Percentiles rank a stretch among this genome's conserved stretches.
Conservation (phyloP, 2,888 invertebrate genomes). For the Drosophila subsilvestris region DNA sequence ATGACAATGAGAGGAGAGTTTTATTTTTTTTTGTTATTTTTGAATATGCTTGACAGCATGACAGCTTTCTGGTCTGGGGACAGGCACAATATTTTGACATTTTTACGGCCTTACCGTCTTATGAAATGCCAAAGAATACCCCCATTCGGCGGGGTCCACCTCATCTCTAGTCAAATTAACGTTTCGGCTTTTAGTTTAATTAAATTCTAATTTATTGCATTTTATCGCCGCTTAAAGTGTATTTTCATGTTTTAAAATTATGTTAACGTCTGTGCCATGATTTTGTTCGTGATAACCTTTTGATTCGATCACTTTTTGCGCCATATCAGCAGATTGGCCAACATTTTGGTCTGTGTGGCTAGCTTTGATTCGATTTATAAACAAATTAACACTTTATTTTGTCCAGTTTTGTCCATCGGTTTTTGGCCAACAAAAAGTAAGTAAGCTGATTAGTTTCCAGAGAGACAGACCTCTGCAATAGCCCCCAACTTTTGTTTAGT, state of each 20-base stretch:
- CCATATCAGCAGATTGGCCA: slow-evolving; percentile 11
- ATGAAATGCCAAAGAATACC: slow-evolving; percentile 64
- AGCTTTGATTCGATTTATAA: slow-evolving; percentile 41
- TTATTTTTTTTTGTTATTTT: not conserved
- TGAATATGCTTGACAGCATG: slow-evolving; percentile 70
- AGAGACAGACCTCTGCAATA: slow-evolving; percentile 14
- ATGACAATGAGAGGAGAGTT: slow-evolving; percentile 61
- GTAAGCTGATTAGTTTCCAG: slow-evolving; percentile 61
- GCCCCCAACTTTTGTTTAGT: slow-evolving; percentile 34
- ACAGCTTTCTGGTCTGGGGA: slow-evolving; percentile 53
- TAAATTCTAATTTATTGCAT: slow-evolving; percentile 77
- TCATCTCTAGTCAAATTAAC: slow-evolving; percentile 40
- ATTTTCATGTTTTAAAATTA: slow-evolving; percentile 67
- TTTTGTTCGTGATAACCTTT: slow-evolving; percentile 41
- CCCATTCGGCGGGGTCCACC: slow-evolving; percentile 21
- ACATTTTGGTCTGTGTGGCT: slow-evolving; percentile 20
- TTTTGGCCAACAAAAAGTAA: slow-evolving; percentile 30
- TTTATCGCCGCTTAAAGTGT: slow-evolving; percentile 72
- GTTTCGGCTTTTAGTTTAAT: slow-evolving; percentile 64
- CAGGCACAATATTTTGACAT: slow-evolving; percentile 79
- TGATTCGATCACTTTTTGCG: slow-evolving; percentile 46
- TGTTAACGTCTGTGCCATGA: slow-evolving; percentile 46
- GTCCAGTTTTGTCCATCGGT: slow-evolving; percentile 6
- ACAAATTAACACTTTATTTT: slow-evolving; percentile 77
- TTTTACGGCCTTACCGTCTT: slow-evolving; percentile 68